Base-by-base conservation (phyloP, 2,888 invertebrate genomes). In the Diplazon laetatorius region DNA sequence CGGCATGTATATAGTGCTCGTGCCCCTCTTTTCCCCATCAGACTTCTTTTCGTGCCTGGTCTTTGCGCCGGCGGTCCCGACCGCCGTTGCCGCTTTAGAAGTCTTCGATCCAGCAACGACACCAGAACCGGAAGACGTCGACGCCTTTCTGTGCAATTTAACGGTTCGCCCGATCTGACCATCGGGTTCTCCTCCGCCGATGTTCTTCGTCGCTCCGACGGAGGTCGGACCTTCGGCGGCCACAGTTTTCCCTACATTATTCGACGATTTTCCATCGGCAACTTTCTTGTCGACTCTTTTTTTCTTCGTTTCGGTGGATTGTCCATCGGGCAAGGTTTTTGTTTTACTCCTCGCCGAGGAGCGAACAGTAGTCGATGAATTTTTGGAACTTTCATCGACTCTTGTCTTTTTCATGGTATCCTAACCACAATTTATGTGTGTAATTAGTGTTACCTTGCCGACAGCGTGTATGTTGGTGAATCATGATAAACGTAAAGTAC, bases 1-100 rank as follows among this genome's bases (percentile, higher is more conserved):
- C 1, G 90, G 88, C 74, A 88, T 73, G 48, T 85, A 89, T 77
- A 88, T 79, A 2, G 87, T 87, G 79, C 87, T 89, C 0, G 76
- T 59, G 18, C 89, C 89, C 78, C 89, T 82, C 65, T 88, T 90
- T 20, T 90, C 90, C 0, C 83, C 81, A 35, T 84, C 82, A 0
- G 18, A 9, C 22, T 39, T 74, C 46, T 20, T 63, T 1, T 78
- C 63, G 8, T 9, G 35, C n/a, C 44, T 18, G 2, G 73, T 22
- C 25, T 65, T 78, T 3, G 75, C 18, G 4, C 46, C 39, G 18
- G 63, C 20, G 8, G 12, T 9, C 16, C 14, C 14, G 25, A 18
- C 69, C 12, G 63, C 39, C 2, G 12, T 12, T 1, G 16, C 1
- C 10, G n/a, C 14, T 22, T 59, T 73, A 8, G 65, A 25, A n/a